Evolutionary conservation across 2,888 invertebrate species (phyloP).

Genomic region (Spicauda simplicius): DNA sequence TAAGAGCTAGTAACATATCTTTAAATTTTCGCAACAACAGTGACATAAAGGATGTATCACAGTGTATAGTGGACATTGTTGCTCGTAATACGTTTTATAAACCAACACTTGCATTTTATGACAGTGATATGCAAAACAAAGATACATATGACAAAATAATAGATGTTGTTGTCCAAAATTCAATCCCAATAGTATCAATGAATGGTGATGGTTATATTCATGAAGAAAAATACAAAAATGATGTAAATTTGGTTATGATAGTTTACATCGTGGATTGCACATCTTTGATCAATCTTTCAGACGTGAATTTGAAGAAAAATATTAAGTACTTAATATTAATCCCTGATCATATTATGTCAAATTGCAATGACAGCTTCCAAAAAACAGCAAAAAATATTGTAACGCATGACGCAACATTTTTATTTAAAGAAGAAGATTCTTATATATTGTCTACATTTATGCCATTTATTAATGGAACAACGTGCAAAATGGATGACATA

Average conservation of each 20-base stretch:
- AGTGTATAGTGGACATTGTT: conserved; percentile 18
- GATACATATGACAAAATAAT: background rate
- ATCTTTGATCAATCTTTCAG: conserved; percentile 41
- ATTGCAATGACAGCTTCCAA: background rate
- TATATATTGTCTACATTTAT: conserved; percentile 49
- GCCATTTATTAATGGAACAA: conserved; percentile 52
- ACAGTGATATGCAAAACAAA: background rate
- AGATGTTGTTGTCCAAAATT: conserved; percentile 18
- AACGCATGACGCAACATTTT: conserved; percentile 54
- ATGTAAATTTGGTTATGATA: conserved; percentile 44
- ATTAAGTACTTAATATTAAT: conserved; percentile 54
- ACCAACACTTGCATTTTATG: conserved; percentile 24
- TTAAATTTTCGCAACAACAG: background rate
- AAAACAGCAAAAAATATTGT: conserved; percentile 2
- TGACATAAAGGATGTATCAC: background rate
- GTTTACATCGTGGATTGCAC: conserved; percentile 48
- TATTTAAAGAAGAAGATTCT: conserved; percentile 44
- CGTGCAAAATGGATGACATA: conserved; percentile 49
- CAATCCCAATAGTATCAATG: conserved; percentile 35
- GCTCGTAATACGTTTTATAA: conserved; percentile 10
- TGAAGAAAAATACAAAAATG: conserved; percentile 15
- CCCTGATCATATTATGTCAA: conserved; percentile 34
- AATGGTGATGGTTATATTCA: conserved; percentile 28
- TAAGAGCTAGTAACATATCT: background rate
- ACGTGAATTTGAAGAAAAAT: conserved; percentile 38